phyloP scores from a whole-genome alignment of 2,113 vertebrate species.

The Cervus canadensis region DNA sequence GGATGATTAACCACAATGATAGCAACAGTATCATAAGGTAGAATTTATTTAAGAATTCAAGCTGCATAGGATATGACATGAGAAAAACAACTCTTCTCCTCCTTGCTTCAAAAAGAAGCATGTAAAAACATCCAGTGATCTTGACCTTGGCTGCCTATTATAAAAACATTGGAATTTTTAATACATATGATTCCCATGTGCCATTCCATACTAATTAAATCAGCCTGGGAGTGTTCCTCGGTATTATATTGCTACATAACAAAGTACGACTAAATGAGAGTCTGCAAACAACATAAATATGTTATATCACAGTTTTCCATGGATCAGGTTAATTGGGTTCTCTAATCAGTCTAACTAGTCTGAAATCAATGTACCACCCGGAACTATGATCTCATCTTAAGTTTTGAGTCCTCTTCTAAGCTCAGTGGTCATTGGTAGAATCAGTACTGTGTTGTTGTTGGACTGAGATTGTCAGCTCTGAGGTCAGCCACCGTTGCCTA shows the following conservation, averaged over 20 bases:
- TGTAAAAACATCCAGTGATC: not conserved
- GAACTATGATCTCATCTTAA: not conserved
- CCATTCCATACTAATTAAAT: not conserved
- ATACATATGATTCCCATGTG: not conserved
- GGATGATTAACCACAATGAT: not conserved
- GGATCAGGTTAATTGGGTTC: not conserved
- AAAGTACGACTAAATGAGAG: not conserved
- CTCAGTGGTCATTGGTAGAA: not conserved
- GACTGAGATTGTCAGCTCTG: not conserved
- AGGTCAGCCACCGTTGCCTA: not conserved
- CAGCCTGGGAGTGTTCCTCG: not conserved
- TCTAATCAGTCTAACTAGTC: not conserved
- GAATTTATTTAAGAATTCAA: constrained; percentile 15
- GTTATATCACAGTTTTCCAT: not conserved
- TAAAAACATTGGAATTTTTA: not conserved
- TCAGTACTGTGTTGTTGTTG: not conserved
- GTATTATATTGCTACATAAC: not conserved
- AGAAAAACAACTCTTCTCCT: not conserved
- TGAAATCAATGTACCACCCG: not conserved
- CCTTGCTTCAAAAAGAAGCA: not conserved
- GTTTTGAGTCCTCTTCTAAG: not conserved
- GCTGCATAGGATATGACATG: not conserved
- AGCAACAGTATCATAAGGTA: not conserved
- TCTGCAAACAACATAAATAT: not conserved
- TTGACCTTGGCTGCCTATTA: not conserved